Conservation (phyloP, 2,113 vertebrate genomes). For the Phylloscopus trochiloides region DNA sequence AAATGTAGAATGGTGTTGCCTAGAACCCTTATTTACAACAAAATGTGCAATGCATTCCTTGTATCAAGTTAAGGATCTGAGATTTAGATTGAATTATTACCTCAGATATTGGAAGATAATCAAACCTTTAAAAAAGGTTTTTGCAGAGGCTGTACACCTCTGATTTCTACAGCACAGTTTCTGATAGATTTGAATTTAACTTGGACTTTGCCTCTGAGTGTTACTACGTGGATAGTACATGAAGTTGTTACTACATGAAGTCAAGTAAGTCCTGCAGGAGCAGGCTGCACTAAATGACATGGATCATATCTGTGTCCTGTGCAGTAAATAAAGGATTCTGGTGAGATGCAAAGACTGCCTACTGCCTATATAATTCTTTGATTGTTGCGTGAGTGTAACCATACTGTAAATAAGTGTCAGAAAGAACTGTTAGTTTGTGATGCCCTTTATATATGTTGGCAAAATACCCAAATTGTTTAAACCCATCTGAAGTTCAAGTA, state of each 20-base stretch:
- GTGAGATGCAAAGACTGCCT: background rate
- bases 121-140: background rate
- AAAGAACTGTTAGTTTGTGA: background rate
- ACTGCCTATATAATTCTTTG: background rate
- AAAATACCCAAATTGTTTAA: background rate
- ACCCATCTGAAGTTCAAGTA: background rate
- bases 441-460: background rate
- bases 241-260: background rate
- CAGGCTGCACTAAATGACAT: background rate
- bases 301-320: background rate
- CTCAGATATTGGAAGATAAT: background rate
- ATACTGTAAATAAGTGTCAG: background rate
- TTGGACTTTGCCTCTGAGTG: background rate
- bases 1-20: background rate
- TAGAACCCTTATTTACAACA: background rate
- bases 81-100: background rate
- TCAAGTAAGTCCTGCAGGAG: background rate
- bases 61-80: background rate
- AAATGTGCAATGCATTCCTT: fast-evolving
- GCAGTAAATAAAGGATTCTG: background rate
- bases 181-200: background rate
- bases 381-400: fast-evolving
- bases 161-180: background rate
- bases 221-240: background rate
- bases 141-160: background rate